Conservation (phyloP, 1,140 invertebrate genomes). For the Sarcophaga bullata region DNA sequence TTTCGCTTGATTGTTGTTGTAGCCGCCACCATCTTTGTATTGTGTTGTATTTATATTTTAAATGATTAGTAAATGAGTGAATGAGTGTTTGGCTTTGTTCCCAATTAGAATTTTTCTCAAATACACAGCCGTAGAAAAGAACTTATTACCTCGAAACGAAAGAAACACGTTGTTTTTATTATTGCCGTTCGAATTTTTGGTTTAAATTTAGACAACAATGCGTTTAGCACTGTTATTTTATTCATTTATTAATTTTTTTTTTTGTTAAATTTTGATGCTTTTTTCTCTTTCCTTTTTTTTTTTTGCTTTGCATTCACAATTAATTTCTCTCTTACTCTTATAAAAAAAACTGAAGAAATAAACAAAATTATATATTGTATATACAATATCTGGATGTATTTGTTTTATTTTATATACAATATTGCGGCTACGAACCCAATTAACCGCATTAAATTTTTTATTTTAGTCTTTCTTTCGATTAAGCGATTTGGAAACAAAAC, state of each 20-base stretch:
- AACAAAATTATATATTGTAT: not conserved
- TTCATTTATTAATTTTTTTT: not conserved
- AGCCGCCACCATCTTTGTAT: not conserved
- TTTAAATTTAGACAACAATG: not conserved
- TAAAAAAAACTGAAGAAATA: not conserved
- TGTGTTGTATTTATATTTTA: constrained; percentile 19
- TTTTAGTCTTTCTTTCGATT: no score
- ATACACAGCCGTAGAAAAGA: no score
- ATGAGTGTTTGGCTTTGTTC: constrained; percentile 17
- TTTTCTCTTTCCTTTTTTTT: not conserved
- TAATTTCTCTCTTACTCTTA: not conserved
- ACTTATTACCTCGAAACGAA: not conserved
- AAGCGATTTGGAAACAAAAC: no score
- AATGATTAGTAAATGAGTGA: not conserved
- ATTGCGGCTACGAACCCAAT: not conserved
- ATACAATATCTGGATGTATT: not conserved
- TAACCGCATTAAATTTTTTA: not conserved
- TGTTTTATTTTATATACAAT: no score
- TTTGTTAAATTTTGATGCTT: not conserved
- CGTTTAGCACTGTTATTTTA: not conserved
- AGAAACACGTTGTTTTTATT: constrained; percentile 24
- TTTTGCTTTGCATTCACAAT: not conserved
- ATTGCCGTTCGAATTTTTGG: not conserved
- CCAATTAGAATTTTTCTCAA: constrained; percentile 17
- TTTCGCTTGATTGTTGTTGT: not conserved